Base-by-base conservation (phyloP, 2,888 invertebrate genomes). In the Lysandra coridon region DNA sequence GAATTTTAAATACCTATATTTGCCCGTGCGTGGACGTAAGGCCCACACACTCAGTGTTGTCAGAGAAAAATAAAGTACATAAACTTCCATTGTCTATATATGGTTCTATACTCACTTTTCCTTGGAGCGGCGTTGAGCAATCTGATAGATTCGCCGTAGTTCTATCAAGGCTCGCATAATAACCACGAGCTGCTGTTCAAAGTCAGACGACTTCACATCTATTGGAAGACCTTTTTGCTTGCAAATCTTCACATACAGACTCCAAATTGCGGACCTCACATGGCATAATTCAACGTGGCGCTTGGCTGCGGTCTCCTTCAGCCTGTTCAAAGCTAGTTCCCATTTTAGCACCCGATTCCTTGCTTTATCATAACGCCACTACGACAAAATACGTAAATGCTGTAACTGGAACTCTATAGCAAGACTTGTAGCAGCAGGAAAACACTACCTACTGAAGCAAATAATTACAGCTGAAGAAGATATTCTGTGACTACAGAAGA, bases 161-260 rank as follows among this genome's bases (percentile, higher is more conserved):
- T 96, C 96, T 5, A 94, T 84, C 80, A 96, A 86, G 0, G 96
- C 96, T 30, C 95, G 88, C 92, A 96, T 96, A 73, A 96, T 95
- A 74, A 95, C 95, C 69, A 95, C 92, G 76, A 96, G 88, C 85
- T 96, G 96, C 80, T 95, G 94, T 84, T 96, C 96, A 64, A 95
- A 92, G 85, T 96, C 95, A 0, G 90, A 84, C 10, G 88, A 87
- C n/a, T 89, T 87, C 2, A 95, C 89, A 81, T 93, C 92, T 0
- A 92, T 81, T 1, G 87, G 23, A 57, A 94, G 85, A 0, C 93
- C 95, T 85, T 96, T 96, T 81, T 96, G 95, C 82, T 91, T 92
- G 87, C 96, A 96, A 82, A 96, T 96, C 88, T 96, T 96, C 78
- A 94, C 91, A 88, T 96, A 96, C 17, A 96, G 89, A 81, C 95